These are phyloP conservation scores for Sesia bembeciformis DNA, from an alignment of 2,888 invertebrate species.

Conservation along the genomic window DNA sequence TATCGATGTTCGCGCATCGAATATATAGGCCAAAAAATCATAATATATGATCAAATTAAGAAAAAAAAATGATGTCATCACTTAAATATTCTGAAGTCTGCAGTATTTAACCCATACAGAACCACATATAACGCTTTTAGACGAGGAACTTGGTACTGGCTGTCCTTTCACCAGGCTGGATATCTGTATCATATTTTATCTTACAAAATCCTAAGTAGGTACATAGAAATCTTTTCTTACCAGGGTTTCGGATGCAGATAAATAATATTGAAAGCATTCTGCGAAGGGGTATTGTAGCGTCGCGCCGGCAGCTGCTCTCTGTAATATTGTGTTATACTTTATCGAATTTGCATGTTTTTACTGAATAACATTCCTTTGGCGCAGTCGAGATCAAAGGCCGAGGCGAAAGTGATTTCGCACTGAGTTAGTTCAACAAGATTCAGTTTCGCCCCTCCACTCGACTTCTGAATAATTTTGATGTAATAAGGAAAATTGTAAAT, in stretches of 20 bases:
- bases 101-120: too few relatives aligned
- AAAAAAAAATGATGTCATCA: too few relatives aligned
- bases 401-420: conserved; percentile 72
- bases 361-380: conserved; percentile 74
- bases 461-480: conserved; percentile 67
- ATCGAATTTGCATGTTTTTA: conserved; percentile 76
- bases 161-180: too few relatives aligned
- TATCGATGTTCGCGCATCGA: too few relatives aligned
- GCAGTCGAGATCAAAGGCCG: conserved; percentile 69
- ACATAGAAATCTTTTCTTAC: too few relatives aligned
- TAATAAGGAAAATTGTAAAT: conserved; percentile 69
- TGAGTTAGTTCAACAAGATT: conserved; percentile 72
- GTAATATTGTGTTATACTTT: conserved; percentile 74
- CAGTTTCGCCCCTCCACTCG: conserved; percentile 53
- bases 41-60: too few relatives aligned
- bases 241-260: conserved; percentile 18
- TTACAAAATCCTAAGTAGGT: too few relatives aligned
- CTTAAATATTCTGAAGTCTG: too few relatives aligned
- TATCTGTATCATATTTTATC: too few relatives aligned
- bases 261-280: conserved; percentile 46
- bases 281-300: conserved; percentile 32
- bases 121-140: too few relatives aligned
- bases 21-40: too few relatives aligned
- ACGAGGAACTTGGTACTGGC: too few relatives aligned
- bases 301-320: conserved; percentile 42